Evolutionary conservation across 1,140 invertebrate species (phyloP), one percentile per base, ranked within the genome.

Genomic region (Hormaphis cornu): DNA sequence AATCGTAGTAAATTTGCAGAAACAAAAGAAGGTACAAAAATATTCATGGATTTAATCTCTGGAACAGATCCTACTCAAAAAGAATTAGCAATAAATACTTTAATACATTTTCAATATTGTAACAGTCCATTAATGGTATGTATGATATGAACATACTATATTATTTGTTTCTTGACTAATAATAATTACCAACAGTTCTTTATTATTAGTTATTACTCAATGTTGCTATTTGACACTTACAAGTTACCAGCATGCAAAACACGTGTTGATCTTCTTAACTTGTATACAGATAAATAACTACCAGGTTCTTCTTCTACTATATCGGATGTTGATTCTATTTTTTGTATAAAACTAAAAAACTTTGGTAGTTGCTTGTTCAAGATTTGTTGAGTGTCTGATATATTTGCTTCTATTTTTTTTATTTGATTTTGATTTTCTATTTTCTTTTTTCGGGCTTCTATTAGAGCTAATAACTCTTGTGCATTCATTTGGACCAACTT

Each of bases 31-130:
- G 46, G 61, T 56, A 12, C 40, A 54, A 26, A 33, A 33, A 30
- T 37, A 20, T 18, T 69, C 48, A 46, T 72, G 22, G 24, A 71
- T 10, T 59, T 73, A n/a, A 63, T 72, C 0, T 40, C 72, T 18
- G 22, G 72, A 24, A 59, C 53, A 30, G 56, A 72, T 42, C 37
- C 30, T 18, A 70, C 42, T 6, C 46, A 70, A 10, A 72, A 72
- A 42, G 48, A 71, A 26, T 71, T 72, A 56, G 40, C 71, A 26
- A 33, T 74, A 7, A 48, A 53, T 53, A 70, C 72, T 30, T 44
- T 74, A 37, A 46, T 50, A 12, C 44, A 73, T 7, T 74, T 74
- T 24, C 50, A 70, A 37, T 74, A 70, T 61, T 71, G 72, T 22
- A 63, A 37, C 1, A 30, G 35, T 16, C 8, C 28, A 35, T 50